A percentile compares a stretch with the other conserved stretches of the same genome.
Conservation (phyloP, 2,888 invertebrate genomes). For the Tetranychus piercei region DNA sequence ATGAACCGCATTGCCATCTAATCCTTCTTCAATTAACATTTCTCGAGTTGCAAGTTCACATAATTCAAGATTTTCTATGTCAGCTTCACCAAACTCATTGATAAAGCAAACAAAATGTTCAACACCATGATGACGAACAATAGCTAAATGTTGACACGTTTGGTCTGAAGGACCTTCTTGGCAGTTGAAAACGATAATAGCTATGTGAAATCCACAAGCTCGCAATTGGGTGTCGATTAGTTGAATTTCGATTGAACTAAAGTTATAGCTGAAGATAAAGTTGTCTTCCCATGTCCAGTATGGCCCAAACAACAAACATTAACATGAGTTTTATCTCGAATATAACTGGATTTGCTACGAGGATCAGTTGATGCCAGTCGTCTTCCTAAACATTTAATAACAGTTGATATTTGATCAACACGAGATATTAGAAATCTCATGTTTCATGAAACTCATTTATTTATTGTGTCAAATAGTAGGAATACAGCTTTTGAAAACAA, state of each 20-base stretch:
- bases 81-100: not conserved
- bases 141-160: not conserved
- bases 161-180: not conserved
- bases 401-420: not conserved
- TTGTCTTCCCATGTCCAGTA: slow-evolving; percentile 1
- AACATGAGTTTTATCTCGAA: slow-evolving; percentile 3
- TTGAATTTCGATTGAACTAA: not conserved
- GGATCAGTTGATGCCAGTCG: not conserved
- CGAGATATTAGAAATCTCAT: no score
- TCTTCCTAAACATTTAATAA: not conserved
- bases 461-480: no score
- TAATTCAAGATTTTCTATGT: not conserved
- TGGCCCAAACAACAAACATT: not conserved
- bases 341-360: not conserved
- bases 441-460: no score
- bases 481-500: no score
- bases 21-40: slow-evolving; percentile 5
- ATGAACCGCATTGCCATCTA: not conserved
- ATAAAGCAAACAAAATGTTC: not conserved
- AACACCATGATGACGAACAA: not conserved
- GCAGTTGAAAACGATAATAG: not conserved
- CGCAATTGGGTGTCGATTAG: not conserved
- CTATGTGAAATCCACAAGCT: not conserved
- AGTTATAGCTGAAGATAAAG: not conserved
- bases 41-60: not conserved